phyloP scores from a whole-genome alignment of 2,888 invertebrate species.

The Callyntrura guangdongensis region DNA sequence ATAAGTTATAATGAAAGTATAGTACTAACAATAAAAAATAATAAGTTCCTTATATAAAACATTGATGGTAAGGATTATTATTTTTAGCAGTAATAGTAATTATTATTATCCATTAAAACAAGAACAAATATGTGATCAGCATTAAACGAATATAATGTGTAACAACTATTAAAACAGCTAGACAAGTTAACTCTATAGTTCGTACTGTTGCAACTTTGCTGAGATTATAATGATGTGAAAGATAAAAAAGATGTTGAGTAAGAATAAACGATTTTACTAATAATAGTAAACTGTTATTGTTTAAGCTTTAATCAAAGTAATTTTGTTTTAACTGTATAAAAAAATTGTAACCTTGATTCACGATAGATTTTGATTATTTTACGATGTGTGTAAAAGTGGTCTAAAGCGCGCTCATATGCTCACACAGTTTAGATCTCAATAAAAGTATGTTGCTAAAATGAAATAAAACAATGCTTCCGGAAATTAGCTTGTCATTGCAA shows the following conservation, averaged over 20 bases:
- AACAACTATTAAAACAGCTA: conserved; percentile 18
- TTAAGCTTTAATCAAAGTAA: conserved; percentile 28
- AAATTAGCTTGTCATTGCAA: background rate
- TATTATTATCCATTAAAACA: background rate
- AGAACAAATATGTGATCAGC: conserved; percentile 53
- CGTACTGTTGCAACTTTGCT: conserved; percentile 14
- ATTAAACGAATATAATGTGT: conserved; percentile 34
- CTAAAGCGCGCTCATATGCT: background rate
- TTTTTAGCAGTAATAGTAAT: background rate
- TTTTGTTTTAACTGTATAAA: background rate
- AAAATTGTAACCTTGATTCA: background rate
- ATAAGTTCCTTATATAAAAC: too few species aligned
- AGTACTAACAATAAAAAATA: background rate
- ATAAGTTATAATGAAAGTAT: background rate
- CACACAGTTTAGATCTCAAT: conserved; percentile 53
- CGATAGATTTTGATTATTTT: conserved; percentile 20
- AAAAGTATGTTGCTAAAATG: conserved; percentile 2
- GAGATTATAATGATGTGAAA: conserved; percentile 35
- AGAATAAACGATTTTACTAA: background rate
- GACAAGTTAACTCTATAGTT: conserved; percentile 1
- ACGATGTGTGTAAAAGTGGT: background rate
- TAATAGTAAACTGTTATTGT: background rate
- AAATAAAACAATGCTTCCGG: background rate
- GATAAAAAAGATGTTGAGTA: background rate
- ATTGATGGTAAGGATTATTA: background rate